These are phyloP conservation scores for Coptodon rendalli DNA, from an alignment of 2,113 vertebrate genomes.

Conservation along the genomic window DNA sequence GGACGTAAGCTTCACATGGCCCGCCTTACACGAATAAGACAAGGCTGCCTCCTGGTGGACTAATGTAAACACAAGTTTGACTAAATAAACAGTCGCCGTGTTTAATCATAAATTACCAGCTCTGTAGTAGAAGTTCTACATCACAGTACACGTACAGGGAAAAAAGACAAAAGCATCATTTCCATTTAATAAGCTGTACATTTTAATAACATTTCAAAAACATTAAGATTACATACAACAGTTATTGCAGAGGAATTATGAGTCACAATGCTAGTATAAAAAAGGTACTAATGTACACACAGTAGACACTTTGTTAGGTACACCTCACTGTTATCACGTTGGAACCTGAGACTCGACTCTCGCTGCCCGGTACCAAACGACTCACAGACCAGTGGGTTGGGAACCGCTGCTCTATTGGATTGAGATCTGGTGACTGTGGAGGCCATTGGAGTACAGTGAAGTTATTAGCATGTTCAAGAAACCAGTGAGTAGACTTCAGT, in stretches of 20 bases:
- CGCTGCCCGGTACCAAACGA: accelerated
- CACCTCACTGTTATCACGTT: background rate
- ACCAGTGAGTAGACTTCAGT: background rate
- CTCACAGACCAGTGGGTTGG: background rate
- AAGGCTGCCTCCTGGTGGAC: slow-evolving; percentile 15
- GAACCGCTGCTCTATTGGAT: background rate
- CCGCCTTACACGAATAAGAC: background rate
- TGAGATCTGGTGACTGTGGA: background rate
- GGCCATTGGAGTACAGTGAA: accelerated
- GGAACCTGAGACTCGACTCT: background rate
- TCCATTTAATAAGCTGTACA: background rate
- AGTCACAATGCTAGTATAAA: background rate
- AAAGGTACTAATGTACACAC: background rate
- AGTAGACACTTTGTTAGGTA: background rate
- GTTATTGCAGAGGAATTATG: background rate
- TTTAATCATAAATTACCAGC: background rate
- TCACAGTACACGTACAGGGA: accelerated
- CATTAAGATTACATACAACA: background rate
- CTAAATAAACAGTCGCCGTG: background rate
- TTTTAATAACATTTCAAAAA: background rate
- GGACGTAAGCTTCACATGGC: background rate
- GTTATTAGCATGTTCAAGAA: background rate
- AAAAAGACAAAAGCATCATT: background rate
- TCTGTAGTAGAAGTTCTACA: background rate
- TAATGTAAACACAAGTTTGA: background rate